Evolutionary conservation across 2,113 vertebrate genomes (phyloP).

Genomic region (Oncorhynchus kisutch): DNA sequence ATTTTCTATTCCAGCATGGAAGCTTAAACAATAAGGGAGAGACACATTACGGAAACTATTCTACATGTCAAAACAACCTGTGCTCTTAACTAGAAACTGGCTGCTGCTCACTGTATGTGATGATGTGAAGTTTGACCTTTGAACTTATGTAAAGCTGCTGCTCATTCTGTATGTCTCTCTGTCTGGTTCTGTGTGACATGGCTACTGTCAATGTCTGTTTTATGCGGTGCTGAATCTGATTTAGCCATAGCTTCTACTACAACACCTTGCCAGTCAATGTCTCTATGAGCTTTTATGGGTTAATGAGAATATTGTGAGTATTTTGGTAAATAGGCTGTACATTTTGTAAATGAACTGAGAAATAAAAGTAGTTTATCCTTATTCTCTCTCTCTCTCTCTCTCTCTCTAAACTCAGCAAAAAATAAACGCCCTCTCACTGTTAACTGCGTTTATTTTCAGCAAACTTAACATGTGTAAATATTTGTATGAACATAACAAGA

Average conservation of each 20-base stretch:
- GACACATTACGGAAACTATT: neutral
- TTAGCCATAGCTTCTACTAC: conserved; percentile 13
- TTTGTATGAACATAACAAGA: too few relatives aligned
- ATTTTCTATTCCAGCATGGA: neutral
- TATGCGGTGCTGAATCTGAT: conserved; percentile 24
- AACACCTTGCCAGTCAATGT: conserved; percentile 16
- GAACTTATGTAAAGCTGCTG: neutral
- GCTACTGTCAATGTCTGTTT: conserved; percentile 18
- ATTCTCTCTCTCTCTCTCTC: too few relatives aligned
- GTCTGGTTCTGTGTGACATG: conserved; percentile 24
- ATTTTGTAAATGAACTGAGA: conserved; percentile 64
- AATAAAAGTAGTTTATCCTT: conserved; percentile 60
- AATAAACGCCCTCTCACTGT: too few relatives aligned
- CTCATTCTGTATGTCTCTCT: conserved; percentile 6
- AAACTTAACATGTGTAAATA: too few relatives aligned
- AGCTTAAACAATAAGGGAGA: neutral
- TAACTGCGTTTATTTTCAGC: too few relatives aligned
- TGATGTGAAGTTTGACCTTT: conserved; percentile 11
- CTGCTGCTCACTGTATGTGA: conserved; percentile 14
- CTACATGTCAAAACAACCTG: neutral
- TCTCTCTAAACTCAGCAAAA: too few relatives aligned
- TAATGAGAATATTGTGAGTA: conserved; percentile 30
- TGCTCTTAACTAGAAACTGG: neutral
- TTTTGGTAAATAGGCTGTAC: conserved; percentile 55
- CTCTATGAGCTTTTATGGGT: conserved; percentile 23